Percentiles rank a stretch among this genome's conserved stretches.
Conservation (phyloP, 1,140 invertebrate species). For the Akabosia matsudoensis region DNA sequence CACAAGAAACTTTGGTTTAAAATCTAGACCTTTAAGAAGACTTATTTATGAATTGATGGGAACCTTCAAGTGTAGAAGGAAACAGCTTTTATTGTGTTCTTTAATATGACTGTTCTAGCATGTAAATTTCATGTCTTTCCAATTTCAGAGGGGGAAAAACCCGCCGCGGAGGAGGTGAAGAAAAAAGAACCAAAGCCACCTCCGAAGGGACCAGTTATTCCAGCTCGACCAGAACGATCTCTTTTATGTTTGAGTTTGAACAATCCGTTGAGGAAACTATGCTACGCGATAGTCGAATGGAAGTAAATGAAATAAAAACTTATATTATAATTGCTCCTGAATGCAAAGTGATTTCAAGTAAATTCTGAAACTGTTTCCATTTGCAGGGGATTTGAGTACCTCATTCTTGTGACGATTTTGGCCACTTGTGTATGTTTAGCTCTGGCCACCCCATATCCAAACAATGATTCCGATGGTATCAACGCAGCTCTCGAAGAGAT, state of each 20-base stretch:
- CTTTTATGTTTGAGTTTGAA: conserved; percentile 87
- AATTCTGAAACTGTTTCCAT: conserved; percentile 53
- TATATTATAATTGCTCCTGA: not conserved
- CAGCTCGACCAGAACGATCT: conserved; percentile 81
- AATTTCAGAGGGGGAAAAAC: conserved; percentile 2
- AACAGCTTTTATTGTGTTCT: no score
- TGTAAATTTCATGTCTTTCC: no score
- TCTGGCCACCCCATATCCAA: conserved; percentile 85
- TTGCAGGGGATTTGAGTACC: conserved; percentile 92
- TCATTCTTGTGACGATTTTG: conserved; percentile 98
- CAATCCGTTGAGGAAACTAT: conserved; percentile 91
- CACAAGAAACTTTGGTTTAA: not conserved
- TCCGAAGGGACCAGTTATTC: conserved; percentile 56
- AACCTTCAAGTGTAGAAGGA: not conserved
- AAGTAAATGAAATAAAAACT: conserved; percentile 72
- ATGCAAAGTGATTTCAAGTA: conserved; percentile 11
- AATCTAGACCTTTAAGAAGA: not conserved
- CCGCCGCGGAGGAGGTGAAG: not conserved
- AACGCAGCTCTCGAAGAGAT: conserved; percentile 94
- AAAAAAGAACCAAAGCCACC: conserved; percentile 5
- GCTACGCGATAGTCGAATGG: conserved; percentile 96
- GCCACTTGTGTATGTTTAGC: conserved; percentile 90
- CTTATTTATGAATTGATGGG: not conserved
- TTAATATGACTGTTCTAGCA: no score
- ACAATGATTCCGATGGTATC: conserved; percentile 89